Evolutionary conservation across 1,140 invertebrate species (phyloP).

Genomic region (Bombus affinis): DNA sequence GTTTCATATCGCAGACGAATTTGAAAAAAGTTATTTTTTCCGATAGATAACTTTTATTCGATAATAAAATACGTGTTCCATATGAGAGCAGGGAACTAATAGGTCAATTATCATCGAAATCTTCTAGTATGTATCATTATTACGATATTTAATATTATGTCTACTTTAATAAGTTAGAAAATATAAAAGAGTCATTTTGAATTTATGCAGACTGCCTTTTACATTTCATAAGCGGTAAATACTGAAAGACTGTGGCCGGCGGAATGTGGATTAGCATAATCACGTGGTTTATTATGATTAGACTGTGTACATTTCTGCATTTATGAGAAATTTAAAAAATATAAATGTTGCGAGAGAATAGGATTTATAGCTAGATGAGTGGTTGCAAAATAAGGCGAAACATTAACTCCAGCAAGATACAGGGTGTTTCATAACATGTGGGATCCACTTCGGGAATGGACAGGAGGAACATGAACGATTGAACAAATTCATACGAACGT

Average conservation of each 20-base stretch:
- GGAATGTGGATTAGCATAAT: neutral
- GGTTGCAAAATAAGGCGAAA: no score
- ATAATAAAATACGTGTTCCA: neutral
- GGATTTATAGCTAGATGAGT: no score
- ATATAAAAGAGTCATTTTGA: neutral
- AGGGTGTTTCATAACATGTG: no score
- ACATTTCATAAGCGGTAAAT: no score
- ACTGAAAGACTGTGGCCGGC: no score
- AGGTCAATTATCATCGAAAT: neutral
- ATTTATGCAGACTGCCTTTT: no score
- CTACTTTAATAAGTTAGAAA: neutral
- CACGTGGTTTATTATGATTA: neutral
- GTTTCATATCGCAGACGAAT: neutral
- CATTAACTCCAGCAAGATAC: no score
- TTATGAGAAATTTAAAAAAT: no score
- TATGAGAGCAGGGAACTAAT: neutral
- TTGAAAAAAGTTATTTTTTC: neutral
- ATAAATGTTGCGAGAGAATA: no score
- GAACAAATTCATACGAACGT: no score
- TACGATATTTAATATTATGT: neutral
- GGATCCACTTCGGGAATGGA: rapidly evolving
- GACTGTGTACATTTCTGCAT: no score
- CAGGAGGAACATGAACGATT: no score
- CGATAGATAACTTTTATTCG: neutral
- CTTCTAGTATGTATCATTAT: neutral